Percentiles rank a stretch among this genome's conserved stretches.
These are phyloP conservation scores for Teleiodes luculella DNA, from an alignment of 2,888 invertebrate genomes.

Conservation along the genomic window DNA sequence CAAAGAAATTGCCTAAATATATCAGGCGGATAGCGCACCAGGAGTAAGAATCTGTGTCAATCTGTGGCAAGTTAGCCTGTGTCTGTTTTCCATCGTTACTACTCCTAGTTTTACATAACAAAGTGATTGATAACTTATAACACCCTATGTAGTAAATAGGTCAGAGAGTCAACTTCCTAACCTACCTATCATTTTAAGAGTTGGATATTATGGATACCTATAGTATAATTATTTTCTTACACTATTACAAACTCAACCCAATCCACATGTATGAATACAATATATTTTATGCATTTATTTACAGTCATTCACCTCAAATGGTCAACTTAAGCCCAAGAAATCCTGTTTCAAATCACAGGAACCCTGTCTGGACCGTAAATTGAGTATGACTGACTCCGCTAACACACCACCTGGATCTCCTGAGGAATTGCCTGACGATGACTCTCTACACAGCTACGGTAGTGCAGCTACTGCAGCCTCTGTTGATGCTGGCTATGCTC, in stretches of 20 bases:
- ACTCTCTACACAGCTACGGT: constrained; percentile 88
- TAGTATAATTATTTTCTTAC: too few species aligned
- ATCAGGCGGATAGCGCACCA: too few species aligned
- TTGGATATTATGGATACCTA: too few species aligned
- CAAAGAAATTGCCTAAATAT: constrained; percentile 6
- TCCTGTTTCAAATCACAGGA: constrained; percentile 61
- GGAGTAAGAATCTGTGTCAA: too few species aligned
- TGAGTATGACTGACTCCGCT: constrained; percentile 69
- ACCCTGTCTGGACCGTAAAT: constrained; percentile 51
- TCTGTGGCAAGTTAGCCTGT: too few species aligned
- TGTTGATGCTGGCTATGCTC: constrained; percentile 90
- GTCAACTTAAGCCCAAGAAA: constrained; percentile 58
- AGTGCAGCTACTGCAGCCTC: constrained; percentile 89
- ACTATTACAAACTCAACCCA: too few species aligned
- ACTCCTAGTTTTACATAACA: too few species aligned
- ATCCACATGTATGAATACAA: not conserved
- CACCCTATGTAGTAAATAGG: too few species aligned
- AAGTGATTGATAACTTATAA: too few species aligned
- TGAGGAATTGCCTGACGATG: constrained; percentile 84
- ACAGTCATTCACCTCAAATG: constrained; percentile 69
- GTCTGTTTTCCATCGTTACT: too few species aligned
- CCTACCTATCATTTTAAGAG: too few species aligned
- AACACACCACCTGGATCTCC: constrained; percentile 81
- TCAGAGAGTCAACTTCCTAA: too few species aligned
- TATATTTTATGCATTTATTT: constrained; percentile 32